phyloP scores from a whole-genome alignment of 2,797 vertebrate genomes.

The Catamblyrhynchus diadema region DNA sequence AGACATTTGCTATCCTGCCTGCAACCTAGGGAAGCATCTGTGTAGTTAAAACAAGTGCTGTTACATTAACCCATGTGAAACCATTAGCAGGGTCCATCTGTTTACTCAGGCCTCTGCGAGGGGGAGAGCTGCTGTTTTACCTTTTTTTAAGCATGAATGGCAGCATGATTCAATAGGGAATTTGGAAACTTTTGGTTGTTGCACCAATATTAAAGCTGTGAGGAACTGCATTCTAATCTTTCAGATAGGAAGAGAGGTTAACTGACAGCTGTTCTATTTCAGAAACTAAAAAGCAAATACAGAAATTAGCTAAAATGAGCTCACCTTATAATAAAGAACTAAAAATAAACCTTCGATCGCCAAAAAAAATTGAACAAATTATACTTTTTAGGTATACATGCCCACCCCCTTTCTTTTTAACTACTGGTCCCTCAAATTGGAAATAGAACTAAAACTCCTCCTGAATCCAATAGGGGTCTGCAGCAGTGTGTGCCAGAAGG shows the following conservation, averaged over 20 bases:
- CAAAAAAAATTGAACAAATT: background rate
- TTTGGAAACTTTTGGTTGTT: background rate
- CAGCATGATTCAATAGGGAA: background rate
- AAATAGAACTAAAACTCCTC: background rate
- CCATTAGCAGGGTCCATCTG: background rate
- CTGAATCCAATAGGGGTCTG: fast-evolving
- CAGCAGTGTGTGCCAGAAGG: background rate
- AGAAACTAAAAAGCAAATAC: background rate
- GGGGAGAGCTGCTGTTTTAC: background rate
- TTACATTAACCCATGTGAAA: slow-evolving; percentile 14
- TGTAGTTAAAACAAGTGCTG: background rate
- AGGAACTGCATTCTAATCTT: background rate
- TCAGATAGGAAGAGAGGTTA: background rate
- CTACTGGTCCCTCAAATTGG: background rate
- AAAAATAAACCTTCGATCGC: background rate
- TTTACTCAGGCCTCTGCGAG: background rate
- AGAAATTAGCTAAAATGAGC: background rate
- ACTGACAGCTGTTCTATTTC: background rate
- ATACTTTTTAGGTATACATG: background rate
- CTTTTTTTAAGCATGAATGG: background rate
- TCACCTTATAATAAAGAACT: background rate
- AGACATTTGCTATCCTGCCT: slow-evolving; percentile 27
- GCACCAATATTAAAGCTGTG: background rate
- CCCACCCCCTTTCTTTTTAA: background rate
- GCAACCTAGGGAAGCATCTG: slow-evolving; percentile 27